Evolutionary conservation across 2,113 vertebrate genomes (phyloP), one percentile per base, ranked within the genome.

Genomic region (Merops nubicus): DNA sequence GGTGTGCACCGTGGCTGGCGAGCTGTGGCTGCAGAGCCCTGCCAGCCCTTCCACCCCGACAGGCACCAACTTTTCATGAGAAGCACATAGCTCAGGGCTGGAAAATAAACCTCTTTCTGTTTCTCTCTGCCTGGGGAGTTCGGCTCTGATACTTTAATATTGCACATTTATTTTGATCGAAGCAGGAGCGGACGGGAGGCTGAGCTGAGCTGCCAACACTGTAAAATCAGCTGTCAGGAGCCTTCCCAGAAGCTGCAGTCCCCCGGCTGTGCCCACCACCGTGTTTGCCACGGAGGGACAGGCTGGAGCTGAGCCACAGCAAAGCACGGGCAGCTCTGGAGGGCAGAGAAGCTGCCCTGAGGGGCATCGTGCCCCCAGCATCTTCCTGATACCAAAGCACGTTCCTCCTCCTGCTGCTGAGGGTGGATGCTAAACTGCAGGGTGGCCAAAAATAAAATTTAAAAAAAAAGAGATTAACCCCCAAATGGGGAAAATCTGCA

Each of bases 61-160:
- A 31, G 60, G 64, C 75, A 69, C 56, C 43, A 16, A 65, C 2
- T 6, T 92, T 87, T 76, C 94, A 85, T 80, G 86, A 87, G 23
- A 91, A 84, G 91, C 65, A 69, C 86, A 23, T 5, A 34, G 51
- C 86, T 80, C 88, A 56, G 20, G 70, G 89, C 69, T 91, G 84
- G 86, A 78, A 85, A 91, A 96, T 57, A 76, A 97, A 47, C 38
- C 13, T 85, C 36, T 42, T 68, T 73, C 83, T 60, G 51, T 60
- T 76, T 53, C 70, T 16, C 42, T 56, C 60, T 63, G 78, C 80
- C 75, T 2, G 25, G 74, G 62, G 85, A 83, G 21, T 7, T 82
- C 34, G 0, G 75, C 54, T 76, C 79, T 20, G 26, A 63, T 80
- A 53, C 90, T 91, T 85, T 84, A 77, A 29, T 18, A 36, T 73